Base-by-base conservation (phyloP, 2,797 vertebrate genomes). In the Microctenopoma lineatum region DNA sequence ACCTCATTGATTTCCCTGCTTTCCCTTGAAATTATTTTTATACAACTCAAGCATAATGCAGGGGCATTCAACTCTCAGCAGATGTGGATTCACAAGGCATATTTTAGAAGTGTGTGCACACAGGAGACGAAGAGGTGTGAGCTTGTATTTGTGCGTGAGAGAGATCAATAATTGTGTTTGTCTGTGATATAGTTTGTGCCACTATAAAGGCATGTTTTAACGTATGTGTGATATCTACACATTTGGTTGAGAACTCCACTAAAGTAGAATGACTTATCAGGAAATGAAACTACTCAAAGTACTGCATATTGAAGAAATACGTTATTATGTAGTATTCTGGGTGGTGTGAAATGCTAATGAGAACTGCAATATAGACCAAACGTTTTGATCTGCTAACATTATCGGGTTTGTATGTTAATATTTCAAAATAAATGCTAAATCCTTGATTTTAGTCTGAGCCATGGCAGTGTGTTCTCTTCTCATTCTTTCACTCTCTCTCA, bases 41-140 rank as follows among this genome's bases (percentile, higher is more conserved):
- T 83, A 87, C 88, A 82, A 80, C 75, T 89, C 72, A 79, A 62
- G 80, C 51, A 62, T 87, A 84, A 89, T 83, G 76, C 76, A 73
- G 73, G 14, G 39, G 55, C 59, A 65, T 18, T 59, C 54, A 70
- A 59, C 50, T 73, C 86, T 70, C 69, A 1, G 63, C 74, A 82
- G 73, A 75, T 39, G 47, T 46, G 70, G 50, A 81, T 79, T 84
- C 81, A 80, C 71, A 71, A 73, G 83, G 64, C 78, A 90, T 87
- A 86, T 88, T 91, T 86, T 65, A 89, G 55, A 34, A 18, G 69
- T 42, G 66, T 44, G 39, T 65, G 15, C 36, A 52, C 26, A 60
- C 36, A 29, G 71, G 29, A 18, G 53, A 51, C 1, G 34, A 32
- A 38, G 44, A 51, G 14, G 61, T 45, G 15, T 3, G 42, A 38